These are phyloP conservation scores for Melanotaenia parkinsoni DNA, from an alignment of 2,797 vertebrate species.

Conservation along the genomic window DNA sequence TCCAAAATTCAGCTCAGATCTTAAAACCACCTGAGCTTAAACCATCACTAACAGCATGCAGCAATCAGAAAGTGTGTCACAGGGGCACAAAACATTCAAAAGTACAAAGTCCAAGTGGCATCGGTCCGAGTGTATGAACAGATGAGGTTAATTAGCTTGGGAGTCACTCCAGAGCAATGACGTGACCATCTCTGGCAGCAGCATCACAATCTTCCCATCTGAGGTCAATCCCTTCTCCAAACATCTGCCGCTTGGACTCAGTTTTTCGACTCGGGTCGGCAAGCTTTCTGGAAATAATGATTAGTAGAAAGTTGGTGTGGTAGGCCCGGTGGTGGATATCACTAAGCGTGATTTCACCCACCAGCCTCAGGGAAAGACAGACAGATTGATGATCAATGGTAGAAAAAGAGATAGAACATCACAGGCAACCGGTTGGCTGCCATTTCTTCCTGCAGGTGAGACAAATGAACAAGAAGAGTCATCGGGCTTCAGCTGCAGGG, in stretches of 20 bases:
- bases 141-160: conserved; percentile 46
- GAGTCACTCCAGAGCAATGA: conserved; percentile 57
- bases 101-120: conserved; percentile 52
- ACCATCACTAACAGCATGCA: conserved; percentile 21
- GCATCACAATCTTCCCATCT: conserved; percentile 59
- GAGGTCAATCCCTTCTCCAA: conserved; percentile 72
- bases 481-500: conserved; percentile 7
- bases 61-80: conserved; percentile 32
- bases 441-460: conserved; percentile 53
- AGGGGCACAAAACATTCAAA: conserved; percentile 14
- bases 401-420: conserved; percentile 1
- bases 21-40: conserved; percentile 36
- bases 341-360: conserved; percentile 35
- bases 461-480: not conserved
- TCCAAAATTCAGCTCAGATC: conserved; percentile 44
- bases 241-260: conserved; percentile 70
- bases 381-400: not conserved
- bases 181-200: conserved; percentile 67
- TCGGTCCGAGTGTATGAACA: conserved; percentile 42
- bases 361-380: conserved; percentile 13
- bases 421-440: conserved; percentile 23
- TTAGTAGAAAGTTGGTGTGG: conserved; percentile 37
- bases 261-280: conserved; percentile 63
- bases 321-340: conserved; percentile 32
- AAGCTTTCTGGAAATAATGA: conserved; percentile 65